A percentile compares a stretch with the other conserved stretches of the same genome.
These are phyloP conservation scores for Rhogogaster chlorosoma DNA, from an alignment of 2,888 invertebrate species.

Conservation along the genomic window DNA sequence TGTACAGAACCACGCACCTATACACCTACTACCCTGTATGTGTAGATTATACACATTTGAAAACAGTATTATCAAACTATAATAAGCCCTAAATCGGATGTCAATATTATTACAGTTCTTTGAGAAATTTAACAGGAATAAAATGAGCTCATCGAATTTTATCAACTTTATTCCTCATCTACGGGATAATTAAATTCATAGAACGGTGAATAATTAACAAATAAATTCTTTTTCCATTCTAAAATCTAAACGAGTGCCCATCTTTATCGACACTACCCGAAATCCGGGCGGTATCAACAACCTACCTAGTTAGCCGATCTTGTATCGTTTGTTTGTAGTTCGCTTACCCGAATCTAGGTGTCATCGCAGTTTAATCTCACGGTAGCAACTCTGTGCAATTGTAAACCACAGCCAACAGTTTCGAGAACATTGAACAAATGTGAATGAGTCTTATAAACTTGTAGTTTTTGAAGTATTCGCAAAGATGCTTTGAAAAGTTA, in stretches of 20 bases:
- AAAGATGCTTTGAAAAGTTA: slow-evolving; percentile 5
- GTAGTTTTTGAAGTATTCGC: neutral
- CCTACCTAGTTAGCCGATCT: neutral
- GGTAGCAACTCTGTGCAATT: neutral
- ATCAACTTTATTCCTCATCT: neutral
- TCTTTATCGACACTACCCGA: neutral
- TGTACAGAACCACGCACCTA: neutral
- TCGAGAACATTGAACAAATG: neutral
- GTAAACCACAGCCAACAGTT: neutral
- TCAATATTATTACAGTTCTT: neutral
- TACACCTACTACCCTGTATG: neutral
- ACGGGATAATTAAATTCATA: neutral
- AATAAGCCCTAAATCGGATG: neutral
- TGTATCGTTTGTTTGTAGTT: neutral
- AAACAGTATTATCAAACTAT: neutral
- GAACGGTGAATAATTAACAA: neutral
- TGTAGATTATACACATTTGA: neutral
- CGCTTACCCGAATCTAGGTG: neutral
- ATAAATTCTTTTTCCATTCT: neutral
- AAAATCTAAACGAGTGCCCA: neutral
- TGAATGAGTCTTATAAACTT: neutral
- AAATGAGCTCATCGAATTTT: neutral
- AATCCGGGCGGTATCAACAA: neutral
- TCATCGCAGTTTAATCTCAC: neutral
- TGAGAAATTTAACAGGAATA: neutral